Evolutionary conservation across 1,140 invertebrate species (phyloP).

Genomic region (Potamilus streckersoni): DNA sequence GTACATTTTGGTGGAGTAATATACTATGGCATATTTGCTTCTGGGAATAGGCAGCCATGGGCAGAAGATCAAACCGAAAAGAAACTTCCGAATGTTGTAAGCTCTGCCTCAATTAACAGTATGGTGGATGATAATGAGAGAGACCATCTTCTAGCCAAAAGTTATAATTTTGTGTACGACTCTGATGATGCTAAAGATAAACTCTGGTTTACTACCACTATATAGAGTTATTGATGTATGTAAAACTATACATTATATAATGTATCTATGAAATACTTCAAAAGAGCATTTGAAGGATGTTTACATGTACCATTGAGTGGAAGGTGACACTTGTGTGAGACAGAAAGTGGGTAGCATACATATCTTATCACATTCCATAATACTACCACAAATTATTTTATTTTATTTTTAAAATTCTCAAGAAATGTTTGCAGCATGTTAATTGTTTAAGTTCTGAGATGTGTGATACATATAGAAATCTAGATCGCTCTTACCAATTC

Average conservation of each 20-base stretch:
- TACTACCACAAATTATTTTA: too few species aligned
- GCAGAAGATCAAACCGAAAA: background rate
- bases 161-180: background rate
- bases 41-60: constrained; percentile 15
- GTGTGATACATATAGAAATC: too few species aligned
- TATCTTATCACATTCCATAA: too few species aligned
- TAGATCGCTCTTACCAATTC: too few species aligned
- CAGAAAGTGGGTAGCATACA: too few species aligned
- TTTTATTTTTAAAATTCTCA: too few species aligned
- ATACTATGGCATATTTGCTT: constrained; percentile 20
- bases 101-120: background rate
- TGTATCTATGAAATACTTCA: too few species aligned
- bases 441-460: too few species aligned
- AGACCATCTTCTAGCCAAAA: background rate
- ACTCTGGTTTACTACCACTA: constrained; percentile 15
- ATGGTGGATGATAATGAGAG: background rate
- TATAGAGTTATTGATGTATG: background rate
- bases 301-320: too few species aligned
- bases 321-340: too few species aligned
- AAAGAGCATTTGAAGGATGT: too few species aligned
- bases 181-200: background rate
- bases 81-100: background rate
- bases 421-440: too few species aligned
- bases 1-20: constrained; percentile 11
- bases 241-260: background rate